These are phyloP conservation scores for Arenaria interpres DNA, from an alignment of 2,113 vertebrate genomes.

Conservation along the genomic window DNA sequence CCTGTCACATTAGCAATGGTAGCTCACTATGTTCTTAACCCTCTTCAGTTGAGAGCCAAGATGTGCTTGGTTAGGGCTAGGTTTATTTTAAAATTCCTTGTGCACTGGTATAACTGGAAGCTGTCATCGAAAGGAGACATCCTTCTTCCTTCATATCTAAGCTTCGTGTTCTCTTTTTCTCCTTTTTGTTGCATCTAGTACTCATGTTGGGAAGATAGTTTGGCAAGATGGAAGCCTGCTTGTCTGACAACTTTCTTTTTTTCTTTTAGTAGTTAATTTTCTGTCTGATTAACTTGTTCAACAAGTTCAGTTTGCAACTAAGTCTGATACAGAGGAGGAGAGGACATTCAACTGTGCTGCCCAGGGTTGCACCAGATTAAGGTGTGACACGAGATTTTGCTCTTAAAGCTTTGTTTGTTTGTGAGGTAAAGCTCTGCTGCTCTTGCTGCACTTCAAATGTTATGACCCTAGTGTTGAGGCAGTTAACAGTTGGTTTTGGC, in stretches of 20 bases:
- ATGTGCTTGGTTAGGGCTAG: neutral
- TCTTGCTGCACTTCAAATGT: neutral
- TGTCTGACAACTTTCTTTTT: neutral
- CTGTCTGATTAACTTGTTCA: slow-evolving; percentile 16
- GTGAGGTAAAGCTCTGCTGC: neutral
- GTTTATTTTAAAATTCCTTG: neutral
- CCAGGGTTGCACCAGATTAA: neutral
- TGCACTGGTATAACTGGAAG: neutral
- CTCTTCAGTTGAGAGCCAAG: neutral
- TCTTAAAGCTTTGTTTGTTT: slow-evolving; percentile 17
- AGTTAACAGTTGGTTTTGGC: neutral
- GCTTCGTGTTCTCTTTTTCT: neutral
- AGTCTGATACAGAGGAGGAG: neutral
- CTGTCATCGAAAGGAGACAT: neutral
- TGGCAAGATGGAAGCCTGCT: neutral
- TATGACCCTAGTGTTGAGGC: neutral
- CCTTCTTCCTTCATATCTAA: neutral
- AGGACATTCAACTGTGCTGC: neutral
- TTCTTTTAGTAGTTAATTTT: slow-evolving; percentile 14
- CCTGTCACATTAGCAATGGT: neutral
- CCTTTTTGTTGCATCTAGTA: neutral
- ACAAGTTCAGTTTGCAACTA: neutral
- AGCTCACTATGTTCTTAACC: neutral
- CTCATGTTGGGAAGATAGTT: neutral
- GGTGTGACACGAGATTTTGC: slow-evolving; percentile 1